These are phyloP conservation scores for Zalophus californianus DNA, from an alignment of 2,797 vertebrate genomes.

Conservation along the genomic window DNA sequence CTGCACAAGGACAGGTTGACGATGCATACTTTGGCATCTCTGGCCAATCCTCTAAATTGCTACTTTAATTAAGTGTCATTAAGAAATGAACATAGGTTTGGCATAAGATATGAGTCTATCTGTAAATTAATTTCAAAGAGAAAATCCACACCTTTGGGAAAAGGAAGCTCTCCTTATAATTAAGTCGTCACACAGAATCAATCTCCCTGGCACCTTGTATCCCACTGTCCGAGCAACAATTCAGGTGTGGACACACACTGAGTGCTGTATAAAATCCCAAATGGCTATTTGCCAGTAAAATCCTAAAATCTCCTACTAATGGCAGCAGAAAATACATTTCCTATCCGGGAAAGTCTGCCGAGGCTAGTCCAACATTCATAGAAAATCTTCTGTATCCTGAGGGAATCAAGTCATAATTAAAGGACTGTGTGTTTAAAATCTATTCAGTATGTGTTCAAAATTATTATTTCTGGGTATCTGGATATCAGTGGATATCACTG, in stretches of 20 bases:
- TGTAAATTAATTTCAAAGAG: conserved; percentile 59
- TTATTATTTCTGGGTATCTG: not conserved
- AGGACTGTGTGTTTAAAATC: not conserved
- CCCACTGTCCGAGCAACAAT: not conserved
- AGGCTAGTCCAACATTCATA: not conserved
- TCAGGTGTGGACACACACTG: not conserved
- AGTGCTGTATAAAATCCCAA: not conserved
- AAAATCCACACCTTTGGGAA: conserved; percentile 12
- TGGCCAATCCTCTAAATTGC: conserved; percentile 20
- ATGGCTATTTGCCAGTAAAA: not conserved
- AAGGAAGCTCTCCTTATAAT: conserved; percentile 41
- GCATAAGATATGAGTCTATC: conserved; percentile 38
- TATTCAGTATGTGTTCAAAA: not conserved
- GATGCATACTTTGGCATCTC: not conserved
- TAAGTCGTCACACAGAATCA: not conserved
- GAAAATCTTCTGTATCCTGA: not conserved
- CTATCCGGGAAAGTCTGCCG: not conserved
- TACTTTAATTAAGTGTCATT: conserved; percentile 56
- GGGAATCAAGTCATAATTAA: conserved; percentile 35
- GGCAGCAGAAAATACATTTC: not conserved
- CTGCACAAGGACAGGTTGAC: not conserved
- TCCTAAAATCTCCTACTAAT: not conserved
- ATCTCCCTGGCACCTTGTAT: not conserved
- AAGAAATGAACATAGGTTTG: conserved; percentile 53
- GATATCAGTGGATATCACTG: not conserved